Base-by-base conservation (phyloP, 2,888 invertebrate species). In the Amblyteles armatorius region DNA sequence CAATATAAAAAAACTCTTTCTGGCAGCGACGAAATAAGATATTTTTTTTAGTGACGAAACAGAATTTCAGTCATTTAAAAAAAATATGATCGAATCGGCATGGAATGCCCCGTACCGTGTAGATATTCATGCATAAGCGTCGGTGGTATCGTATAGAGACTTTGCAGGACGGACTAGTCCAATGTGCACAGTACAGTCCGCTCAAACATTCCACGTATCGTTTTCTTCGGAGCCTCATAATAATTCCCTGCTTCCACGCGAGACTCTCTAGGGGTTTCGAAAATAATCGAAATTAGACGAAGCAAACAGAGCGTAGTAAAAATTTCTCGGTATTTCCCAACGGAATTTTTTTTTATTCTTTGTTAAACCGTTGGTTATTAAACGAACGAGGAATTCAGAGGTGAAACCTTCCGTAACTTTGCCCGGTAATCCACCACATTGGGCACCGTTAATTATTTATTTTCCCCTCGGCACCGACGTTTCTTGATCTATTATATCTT, bases 121-220 rank as follows among this genome's bases (percentile, higher is more conserved):
- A 69, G 55, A 71, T 65, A 77, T 77, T 29, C 55, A 57, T 57
- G 13, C 4, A 68, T 44, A 36, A 44, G 44, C 26, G 50, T 68
- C 55, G 65, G 3, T 50, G 74, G 48, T 74, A 74, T 74, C 50
- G 48, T 65, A 50, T 36, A 63, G 48, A 29, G 22, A 65, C 48
- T 50, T 76, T 52, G 50, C 33, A 22, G 65, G 19, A 63, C 26
- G 48, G 50, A 74, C 19, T 9, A 22, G 48, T 33, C 33, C 63
- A 74, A 48, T 63, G 36, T 74, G 44, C 44, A 16, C 16, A 36
- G 60, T 74, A 74, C 60, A 63, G 74, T 74, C 74, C 11, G 63
- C 26, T 26, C 13, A n/a, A 63, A 65, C 50, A 52, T 76, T 22
- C 19, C 13, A 9, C 65, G 52, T 40, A 40, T 67, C 40, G 36